Evolutionary conservation across 1,140 invertebrate genomes (phyloP).

Genomic region (Caenorhabditis inopinata): DNA sequence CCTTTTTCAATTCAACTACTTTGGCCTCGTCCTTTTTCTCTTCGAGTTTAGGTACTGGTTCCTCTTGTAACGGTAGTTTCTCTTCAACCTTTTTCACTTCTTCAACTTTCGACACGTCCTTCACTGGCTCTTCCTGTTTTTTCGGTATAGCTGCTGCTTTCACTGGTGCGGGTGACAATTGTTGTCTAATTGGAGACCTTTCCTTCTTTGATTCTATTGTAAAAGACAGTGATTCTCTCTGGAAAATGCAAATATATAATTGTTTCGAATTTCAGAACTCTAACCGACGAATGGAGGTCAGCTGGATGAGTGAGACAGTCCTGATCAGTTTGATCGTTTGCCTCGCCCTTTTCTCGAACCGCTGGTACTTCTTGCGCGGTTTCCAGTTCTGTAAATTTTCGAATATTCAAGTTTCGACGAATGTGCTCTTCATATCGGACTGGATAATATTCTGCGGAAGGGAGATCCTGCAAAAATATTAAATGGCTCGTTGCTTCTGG

Average conservation of each 20-base stretch:
- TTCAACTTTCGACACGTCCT: background rate
- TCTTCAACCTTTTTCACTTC: background rate
- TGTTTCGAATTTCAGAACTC: background rate
- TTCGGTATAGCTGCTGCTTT: background rate
- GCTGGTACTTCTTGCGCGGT: background rate
- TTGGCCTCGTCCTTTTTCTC: background rate
- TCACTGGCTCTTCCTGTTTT: background rate
- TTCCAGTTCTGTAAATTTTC: background rate
- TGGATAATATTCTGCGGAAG: background rate
- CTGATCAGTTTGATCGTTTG: constrained; percentile 12
- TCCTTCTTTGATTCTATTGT: background rate
- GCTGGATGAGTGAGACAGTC: background rate
- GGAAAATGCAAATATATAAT: background rate
- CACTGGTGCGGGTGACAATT: background rate
- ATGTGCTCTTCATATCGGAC: background rate
- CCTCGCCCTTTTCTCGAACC: background rate
- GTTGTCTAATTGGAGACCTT: background rate
- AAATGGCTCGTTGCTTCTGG: background rate
- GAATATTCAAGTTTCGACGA: background rate
- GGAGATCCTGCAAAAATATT: background rate
- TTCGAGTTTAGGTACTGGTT: background rate
- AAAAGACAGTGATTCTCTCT: background rate
- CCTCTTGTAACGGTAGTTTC: background rate
- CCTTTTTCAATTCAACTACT: background rate
- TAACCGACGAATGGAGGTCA: background rate